phyloP scores from a whole-genome alignment of 2,113 vertebrate species.

The Tursiops truncatus region DNA sequence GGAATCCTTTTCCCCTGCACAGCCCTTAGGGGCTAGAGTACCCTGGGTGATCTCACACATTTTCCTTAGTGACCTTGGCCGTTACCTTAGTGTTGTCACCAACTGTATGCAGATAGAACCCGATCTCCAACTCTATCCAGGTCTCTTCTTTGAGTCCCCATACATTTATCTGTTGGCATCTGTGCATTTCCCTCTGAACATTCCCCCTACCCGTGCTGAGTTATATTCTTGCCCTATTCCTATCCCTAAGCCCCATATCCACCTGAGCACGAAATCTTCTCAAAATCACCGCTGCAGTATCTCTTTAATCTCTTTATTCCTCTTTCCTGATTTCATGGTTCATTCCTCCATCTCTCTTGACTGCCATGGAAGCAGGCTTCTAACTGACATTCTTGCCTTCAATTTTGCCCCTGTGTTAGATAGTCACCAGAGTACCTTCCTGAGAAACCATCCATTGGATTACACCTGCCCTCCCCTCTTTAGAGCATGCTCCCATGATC shows the following conservation, averaged over 20 bases:
- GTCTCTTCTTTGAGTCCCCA: not conserved
- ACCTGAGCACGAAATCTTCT: not conserved
- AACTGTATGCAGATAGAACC: not conserved
- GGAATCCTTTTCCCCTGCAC: not conserved
- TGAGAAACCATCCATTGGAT: not conserved
- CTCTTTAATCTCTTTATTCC: not conserved
- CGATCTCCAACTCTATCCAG: not conserved
- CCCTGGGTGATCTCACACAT: not conserved
- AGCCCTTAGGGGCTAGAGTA: not conserved
- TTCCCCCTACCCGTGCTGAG: not conserved
- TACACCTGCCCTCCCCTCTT: not conserved
- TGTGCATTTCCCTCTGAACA: not conserved
- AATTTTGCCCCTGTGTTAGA: not conserved
- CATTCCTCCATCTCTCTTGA: not conserved
- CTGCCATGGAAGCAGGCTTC: not conserved
- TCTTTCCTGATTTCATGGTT: not conserved
- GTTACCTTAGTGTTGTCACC: not conserved
- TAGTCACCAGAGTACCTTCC: not conserved
- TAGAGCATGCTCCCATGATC: not conserved
- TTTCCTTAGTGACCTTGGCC: not conserved
- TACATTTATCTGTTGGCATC: not conserved
- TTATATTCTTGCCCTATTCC: not conserved
- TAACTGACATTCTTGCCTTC: not conserved
- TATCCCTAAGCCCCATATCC: accelerated
- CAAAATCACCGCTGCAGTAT: not conserved